These are phyloP conservation scores for Agonopterix alstromeriana DNA, from an alignment of 2,888 invertebrate genomes.

Conservation along the genomic window DNA sequence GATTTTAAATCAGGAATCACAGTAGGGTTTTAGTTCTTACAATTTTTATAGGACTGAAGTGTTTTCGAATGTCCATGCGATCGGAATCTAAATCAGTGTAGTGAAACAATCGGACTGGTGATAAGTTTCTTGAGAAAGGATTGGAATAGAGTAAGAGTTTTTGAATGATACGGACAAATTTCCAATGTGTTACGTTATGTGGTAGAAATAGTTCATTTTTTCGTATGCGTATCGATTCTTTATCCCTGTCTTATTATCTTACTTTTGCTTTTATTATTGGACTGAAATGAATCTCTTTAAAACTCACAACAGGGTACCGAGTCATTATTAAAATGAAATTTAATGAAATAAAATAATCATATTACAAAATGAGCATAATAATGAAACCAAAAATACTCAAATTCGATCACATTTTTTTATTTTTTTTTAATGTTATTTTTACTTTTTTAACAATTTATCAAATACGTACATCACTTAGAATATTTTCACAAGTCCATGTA, in stretches of 20 bases:
- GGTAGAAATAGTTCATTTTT: conserved; percentile 9
- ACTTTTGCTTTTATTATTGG: conserved; percentile 22
- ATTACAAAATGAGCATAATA: conserved; percentile 47
- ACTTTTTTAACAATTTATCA: neutral
- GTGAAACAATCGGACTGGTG: conserved; percentile 28
- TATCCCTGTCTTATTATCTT: conserved; percentile 28
- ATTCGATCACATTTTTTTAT: conserved; percentile 57
- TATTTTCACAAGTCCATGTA: conserved; percentile 50
- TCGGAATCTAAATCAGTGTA: conserved; percentile 32
- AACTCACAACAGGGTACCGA: conserved; percentile 68
- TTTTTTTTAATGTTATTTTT: conserved; percentile 42
- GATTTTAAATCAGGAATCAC: conserved; percentile 16
- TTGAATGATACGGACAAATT: conserved; percentile 9
- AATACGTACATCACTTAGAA: conserved; percentile 31
- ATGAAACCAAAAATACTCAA: conserved; percentile 59
- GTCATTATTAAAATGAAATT: conserved; percentile 40
- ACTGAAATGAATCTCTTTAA: conserved; percentile 54
- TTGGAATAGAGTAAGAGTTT: conserved; percentile 4
- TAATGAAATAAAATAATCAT: conserved; percentile 34
- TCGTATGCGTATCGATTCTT: conserved; percentile 27
- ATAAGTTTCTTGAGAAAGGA: conserved; percentile 7
- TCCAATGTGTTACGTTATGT: conserved; percentile 10
- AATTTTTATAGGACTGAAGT: conserved; percentile 39
- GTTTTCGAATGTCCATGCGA: conserved; percentile 25
- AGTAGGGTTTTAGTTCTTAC: conserved; percentile 29